phyloP scores from a whole-genome alignment of 2,113 vertebrate species.

The Mohoua ochrocephala region DNA sequence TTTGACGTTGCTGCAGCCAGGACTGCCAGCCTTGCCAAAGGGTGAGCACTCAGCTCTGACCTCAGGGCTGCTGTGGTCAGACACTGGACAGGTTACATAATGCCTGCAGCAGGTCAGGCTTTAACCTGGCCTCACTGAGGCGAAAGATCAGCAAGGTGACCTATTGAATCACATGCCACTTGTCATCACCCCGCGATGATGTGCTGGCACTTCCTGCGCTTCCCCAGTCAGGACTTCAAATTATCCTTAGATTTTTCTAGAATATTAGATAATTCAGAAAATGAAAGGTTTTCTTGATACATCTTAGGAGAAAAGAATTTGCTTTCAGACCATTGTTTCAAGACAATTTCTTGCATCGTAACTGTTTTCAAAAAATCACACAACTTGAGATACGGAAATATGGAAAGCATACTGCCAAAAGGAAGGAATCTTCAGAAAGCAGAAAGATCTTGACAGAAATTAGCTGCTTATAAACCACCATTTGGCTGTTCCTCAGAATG shows the following conservation, averaged over 20 bases:
- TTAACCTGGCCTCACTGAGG: background rate
- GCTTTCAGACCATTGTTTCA: background rate
- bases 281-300: background rate
- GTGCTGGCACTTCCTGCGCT: background rate
- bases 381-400: background rate
- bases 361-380: background rate
- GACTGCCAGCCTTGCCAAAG: background rate
- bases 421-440: background rate
- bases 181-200: rapidly evolving
- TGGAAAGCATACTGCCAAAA: background rate
- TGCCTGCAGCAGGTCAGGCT: background rate
- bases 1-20: background rate
- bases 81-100: background rate
- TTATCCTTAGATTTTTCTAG: background rate
- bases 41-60: background rate
- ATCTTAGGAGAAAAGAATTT: background rate
- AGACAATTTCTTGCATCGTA: background rate
- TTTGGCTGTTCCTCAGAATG: background rate
- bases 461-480: background rate
- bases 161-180: background rate
- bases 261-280: background rate
- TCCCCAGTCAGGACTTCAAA: background rate
- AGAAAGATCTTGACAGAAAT: background rate
- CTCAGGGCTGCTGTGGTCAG: background rate
- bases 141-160: background rate